Evolutionary conservation across 1,140 invertebrate genomes (phyloP).

Genomic region (Drosophila virilis): DNA sequence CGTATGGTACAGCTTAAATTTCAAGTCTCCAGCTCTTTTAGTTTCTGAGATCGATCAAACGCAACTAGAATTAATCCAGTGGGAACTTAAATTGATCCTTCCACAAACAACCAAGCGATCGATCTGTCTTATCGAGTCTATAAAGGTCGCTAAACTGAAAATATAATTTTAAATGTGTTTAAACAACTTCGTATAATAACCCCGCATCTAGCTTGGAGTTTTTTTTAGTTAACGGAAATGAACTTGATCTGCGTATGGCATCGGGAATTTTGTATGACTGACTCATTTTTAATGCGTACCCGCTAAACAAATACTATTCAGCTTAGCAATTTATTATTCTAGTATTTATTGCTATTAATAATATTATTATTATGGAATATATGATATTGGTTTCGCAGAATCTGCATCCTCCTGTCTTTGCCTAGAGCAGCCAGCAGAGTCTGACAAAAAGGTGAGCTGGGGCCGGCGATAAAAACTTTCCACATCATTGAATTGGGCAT

Average conservation of each 20-base stretch:
- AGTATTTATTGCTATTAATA: background rate
- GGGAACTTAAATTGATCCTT: too few species aligned
- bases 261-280: background rate
- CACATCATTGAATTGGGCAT: constrained; percentile 53
- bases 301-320: background rate
- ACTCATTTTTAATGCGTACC: background rate
- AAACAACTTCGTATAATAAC: background rate
- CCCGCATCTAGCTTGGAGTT: too few species aligned
- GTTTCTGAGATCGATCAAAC: too few species aligned
- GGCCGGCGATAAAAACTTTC: constrained; percentile 51
- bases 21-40: too few species aligned
- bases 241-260: background rate
- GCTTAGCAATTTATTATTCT: background rate
- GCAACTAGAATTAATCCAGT: too few species aligned
- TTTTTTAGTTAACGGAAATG: background rate
- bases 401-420: too few species aligned
- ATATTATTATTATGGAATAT: too few species aligned
- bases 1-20: too few species aligned
- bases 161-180: background rate
- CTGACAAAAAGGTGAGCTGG: constrained; percentile 16
- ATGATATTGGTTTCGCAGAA: too few species aligned
- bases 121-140: background rate
- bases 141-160: constrained; percentile 6
- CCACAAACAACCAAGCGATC: too few species aligned
- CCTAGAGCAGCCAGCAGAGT: background rate